Percentiles rank a stretch among this genome's conserved stretches.
phyloP scores from a whole-genome alignment of 2,797 vertebrate genomes.

The Botia almorhae region DNA sequence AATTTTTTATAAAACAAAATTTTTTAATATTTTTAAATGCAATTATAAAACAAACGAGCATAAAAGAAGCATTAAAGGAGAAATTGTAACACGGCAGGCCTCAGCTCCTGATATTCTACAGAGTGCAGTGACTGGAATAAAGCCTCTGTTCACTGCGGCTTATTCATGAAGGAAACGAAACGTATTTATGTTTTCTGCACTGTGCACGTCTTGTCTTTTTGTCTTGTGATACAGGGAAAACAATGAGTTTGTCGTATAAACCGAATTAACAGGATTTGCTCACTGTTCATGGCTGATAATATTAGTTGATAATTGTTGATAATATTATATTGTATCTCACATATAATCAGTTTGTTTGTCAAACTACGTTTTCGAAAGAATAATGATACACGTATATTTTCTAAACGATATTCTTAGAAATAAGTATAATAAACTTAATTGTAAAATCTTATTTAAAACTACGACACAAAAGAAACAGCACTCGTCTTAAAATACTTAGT shows the following conservation, averaged over 20 bases:
- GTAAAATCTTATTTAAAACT: not conserved
- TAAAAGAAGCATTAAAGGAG: not conserved
- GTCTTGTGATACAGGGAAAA: not conserved
- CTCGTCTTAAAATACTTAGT: conserved; percentile 53
- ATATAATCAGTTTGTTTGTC: not conserved
- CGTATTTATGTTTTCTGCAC: not conserved
- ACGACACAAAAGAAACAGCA: conserved; percentile 65
- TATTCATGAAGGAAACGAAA: conserved; percentile 51
- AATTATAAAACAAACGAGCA: not conserved
- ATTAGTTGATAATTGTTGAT: not conserved
- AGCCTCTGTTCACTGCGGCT: not conserved
- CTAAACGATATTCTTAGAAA: too few relatives aligned
- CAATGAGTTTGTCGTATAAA: too few relatives aligned
- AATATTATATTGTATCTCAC: not conserved
- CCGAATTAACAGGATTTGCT: not conserved
- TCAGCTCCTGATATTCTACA: not conserved
- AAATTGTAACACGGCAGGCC: not conserved
- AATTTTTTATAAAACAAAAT: not conserved
- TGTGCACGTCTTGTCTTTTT: not conserved
- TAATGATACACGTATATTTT: too few relatives aligned
- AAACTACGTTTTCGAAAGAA: not conserved
- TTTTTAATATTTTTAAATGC: not conserved
- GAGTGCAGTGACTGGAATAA: not conserved
- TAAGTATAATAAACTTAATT: not conserved
- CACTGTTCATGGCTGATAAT: not conserved